Conservation (phyloP, 2,888 invertebrate genomes). For the Yponomeuta plumbellus region DNA sequence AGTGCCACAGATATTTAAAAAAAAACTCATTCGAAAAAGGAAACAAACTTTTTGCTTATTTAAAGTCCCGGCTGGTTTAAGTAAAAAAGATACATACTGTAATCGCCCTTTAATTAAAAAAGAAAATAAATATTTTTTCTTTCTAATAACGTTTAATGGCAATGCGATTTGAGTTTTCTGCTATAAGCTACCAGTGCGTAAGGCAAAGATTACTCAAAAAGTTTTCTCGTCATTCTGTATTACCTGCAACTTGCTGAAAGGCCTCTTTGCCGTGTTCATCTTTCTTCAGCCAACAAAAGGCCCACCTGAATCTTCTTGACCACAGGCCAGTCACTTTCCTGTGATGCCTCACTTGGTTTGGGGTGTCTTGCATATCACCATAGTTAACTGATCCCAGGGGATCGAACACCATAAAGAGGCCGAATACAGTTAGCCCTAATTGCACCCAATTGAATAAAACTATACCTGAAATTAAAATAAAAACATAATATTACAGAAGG, state of each 20-base stretch:
- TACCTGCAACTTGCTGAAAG: slow-evolving; percentile 87
- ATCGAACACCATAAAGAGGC: slow-evolving; percentile 87
- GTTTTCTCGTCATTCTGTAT: slow-evolving; percentile 25
- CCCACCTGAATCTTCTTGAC: slow-evolving; percentile 84
- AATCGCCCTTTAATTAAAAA: no score
- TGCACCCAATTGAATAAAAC: slow-evolving; percentile 90
- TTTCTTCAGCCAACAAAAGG: slow-evolving; percentile 83
- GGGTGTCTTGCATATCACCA: slow-evolving; percentile 79
- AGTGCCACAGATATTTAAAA: no score
- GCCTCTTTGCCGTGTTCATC: slow-evolving; percentile 87
- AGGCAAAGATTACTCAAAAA: background rate
- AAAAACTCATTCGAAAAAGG: no score
- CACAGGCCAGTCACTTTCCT: slow-evolving; percentile 83
- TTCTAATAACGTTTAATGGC: background rate
- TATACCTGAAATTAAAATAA: slow-evolving; percentile 71
- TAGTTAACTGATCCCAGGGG: slow-evolving; percentile 83
- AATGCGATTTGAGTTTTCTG: background rate
- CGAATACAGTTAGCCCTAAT: slow-evolving; percentile 83
- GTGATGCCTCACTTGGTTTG: slow-evolving; percentile 80
- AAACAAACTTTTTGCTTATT: no score
- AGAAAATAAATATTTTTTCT: background rate
- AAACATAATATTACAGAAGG: background rate
- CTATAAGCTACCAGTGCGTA: no score
- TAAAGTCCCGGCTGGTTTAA: no score
- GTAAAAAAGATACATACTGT: no score